Percentiles rank a stretch among this genome's conserved stretches.
phyloP scores from a whole-genome alignment of 2,888 invertebrate species.

The Eupeodes latifasciatus region DNA sequence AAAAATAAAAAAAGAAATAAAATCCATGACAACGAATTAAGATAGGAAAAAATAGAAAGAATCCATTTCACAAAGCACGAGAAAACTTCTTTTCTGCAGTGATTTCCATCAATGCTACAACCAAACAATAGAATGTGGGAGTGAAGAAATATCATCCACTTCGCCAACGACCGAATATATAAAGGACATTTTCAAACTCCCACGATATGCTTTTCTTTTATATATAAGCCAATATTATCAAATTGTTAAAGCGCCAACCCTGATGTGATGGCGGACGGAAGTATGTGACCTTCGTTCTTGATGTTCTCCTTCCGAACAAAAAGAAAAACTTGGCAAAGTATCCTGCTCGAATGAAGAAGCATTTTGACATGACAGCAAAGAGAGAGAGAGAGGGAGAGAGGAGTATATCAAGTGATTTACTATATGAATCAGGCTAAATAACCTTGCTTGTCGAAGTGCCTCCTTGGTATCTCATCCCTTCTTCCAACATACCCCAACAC shows the following conservation, averaged over 20 bases:
- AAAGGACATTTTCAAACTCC: slow-evolving; percentile 39
- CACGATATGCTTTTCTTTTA: slow-evolving; percentile 31
- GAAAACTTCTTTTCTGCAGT: slow-evolving; percentile 39
- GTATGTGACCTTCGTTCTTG: slow-evolving; percentile 49
- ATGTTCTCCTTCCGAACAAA: background rate
- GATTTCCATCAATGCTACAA: slow-evolving; percentile 35
- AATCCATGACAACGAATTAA: slow-evolving; percentile 13
- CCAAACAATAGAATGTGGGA: slow-evolving; percentile 30
- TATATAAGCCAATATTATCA: slow-evolving; percentile 50
- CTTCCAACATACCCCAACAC: background rate
- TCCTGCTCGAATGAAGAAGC: background rate
- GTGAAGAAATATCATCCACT: background rate
- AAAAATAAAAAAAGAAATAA: slow-evolving; percentile 12
- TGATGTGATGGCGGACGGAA: slow-evolving; percentile 1
- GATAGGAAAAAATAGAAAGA: slow-evolving; percentile 27
- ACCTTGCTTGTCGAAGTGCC: slow-evolving; percentile 24
- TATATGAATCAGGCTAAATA: slow-evolving; percentile 26
- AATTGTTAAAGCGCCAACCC: slow-evolving; percentile 61
- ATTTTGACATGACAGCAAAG: slow-evolving; percentile 9
- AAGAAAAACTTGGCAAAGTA: slow-evolving; percentile 56
- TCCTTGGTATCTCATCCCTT: background rate
- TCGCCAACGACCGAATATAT: background rate
- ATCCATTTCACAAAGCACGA: slow-evolving; percentile 46
- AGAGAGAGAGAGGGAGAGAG: background rate
- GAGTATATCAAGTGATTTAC: slow-evolving; percentile 64